phyloP scores from a whole-genome alignment of 2,888 invertebrate genomes.

The Keiferia lycopersicella region DNA sequence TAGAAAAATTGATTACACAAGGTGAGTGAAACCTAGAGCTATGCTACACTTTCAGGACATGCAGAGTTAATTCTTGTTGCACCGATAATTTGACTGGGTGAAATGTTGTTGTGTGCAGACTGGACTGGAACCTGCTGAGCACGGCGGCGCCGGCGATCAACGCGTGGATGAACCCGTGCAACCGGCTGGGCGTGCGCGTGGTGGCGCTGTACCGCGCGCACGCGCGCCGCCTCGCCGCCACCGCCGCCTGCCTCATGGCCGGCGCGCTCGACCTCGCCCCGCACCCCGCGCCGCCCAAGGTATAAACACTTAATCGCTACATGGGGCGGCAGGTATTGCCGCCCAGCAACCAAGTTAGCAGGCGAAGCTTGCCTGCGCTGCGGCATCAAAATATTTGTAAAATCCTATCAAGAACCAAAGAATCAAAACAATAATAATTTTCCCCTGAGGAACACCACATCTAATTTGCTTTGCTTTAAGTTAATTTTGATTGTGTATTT shows the following conservation, averaged over 20 bases:
- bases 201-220: constrained; percentile 90
- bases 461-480: too few species aligned
- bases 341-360: too few species aligned
- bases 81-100: too few species aligned
- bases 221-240: constrained; percentile 90
- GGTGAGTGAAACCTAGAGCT: constrained; percentile 54
- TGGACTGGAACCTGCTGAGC: constrained; percentile 98
- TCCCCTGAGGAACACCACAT: too few species aligned
- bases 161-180: constrained; percentile 98
- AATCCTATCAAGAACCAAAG: too few species aligned
- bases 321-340: too few species aligned
- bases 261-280: constrained; percentile 94
- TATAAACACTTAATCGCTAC: constrained; percentile 46
- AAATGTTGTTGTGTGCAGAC: constrained; percentile 55
- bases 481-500: too few species aligned
- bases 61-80: too few species aligned
- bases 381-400: too few species aligned
- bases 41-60: too few species aligned
- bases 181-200: constrained; percentile 92
- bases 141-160: constrained; percentile 98
- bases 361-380: too few species aligned
- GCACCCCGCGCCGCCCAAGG: constrained; percentile 90
- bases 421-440: too few species aligned
- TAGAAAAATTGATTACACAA: constrained; percentile 95
- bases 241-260: constrained; percentile 97